Conservation (phyloP, 2,113 vertebrate species). For the Saguinus midas region DNA sequence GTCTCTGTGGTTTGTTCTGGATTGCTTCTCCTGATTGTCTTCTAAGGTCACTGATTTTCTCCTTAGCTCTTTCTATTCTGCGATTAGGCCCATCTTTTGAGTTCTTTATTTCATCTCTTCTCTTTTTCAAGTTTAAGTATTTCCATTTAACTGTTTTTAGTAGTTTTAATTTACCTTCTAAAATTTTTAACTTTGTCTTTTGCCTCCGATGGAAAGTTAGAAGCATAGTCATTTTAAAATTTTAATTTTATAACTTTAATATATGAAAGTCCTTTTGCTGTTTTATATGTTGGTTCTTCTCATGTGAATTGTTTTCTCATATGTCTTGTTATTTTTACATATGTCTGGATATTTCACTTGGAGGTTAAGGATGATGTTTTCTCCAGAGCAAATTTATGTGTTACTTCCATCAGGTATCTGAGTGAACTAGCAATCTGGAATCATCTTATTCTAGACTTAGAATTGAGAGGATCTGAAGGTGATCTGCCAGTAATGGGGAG, state of each 20-base stretch:
- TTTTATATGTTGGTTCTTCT: background rate
- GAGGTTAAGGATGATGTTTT: background rate
- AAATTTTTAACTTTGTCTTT: background rate
- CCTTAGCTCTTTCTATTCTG: background rate
- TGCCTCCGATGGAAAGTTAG: background rate
- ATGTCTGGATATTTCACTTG: background rate
- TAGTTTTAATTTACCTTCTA: background rate
- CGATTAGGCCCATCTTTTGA: background rate
- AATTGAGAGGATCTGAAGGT: background rate
- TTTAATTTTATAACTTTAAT: background rate
- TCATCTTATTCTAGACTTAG: conserved; percentile 1
- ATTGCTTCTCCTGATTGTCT: background rate
- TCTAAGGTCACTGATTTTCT: conserved; percentile 22
- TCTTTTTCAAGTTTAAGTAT: background rate
- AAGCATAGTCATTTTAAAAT: background rate
- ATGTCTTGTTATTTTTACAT: background rate
- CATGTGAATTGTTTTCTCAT: background rate
- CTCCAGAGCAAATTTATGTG: background rate
- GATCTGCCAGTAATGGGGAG: background rate
- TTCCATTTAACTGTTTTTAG: background rate
- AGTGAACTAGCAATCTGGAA: background rate
- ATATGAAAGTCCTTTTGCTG: background rate
- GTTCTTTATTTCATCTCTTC: background rate
- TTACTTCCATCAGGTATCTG: background rate
- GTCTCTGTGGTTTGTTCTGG: background rate